These are phyloP conservation scores for Hydrotaea cyrtoneurina DNA, from an alignment of 2,888 invertebrate species.

Conservation along the genomic window DNA sequence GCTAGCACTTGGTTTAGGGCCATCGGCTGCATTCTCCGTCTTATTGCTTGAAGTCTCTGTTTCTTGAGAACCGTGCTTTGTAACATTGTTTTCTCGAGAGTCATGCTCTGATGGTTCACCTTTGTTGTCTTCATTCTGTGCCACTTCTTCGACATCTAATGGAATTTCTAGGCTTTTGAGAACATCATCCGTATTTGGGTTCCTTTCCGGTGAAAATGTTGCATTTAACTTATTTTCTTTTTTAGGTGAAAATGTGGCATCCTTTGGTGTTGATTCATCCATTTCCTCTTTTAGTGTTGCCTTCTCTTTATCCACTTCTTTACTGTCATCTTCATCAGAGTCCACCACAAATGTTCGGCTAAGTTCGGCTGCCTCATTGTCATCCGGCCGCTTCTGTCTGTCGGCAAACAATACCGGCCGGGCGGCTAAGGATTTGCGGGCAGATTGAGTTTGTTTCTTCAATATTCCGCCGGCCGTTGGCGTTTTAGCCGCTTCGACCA, in stretches of 20 bases:
- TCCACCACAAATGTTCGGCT: constrained; percentile 73
- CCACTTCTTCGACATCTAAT: constrained; percentile 61
- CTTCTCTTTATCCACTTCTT: neutral
- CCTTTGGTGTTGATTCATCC: constrained; percentile 17
- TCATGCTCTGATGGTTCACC: neutral
- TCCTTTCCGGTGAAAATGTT: constrained; percentile 62
- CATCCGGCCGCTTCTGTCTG: constrained; percentile 34
- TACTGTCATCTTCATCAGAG: constrained; percentile 61
- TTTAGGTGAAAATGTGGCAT: constrained; percentile 57
- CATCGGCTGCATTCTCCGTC: neutral
- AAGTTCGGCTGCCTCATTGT: constrained; percentile 58
- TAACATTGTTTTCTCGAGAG: neutral
- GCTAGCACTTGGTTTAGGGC: constrained; percentile 16
- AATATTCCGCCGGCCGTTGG: constrained; percentile 38
- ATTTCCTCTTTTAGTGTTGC: neutral
- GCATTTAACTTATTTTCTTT: constrained; percentile 45
- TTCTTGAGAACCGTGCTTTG: neutral
- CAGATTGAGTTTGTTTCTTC: constrained; percentile 35
- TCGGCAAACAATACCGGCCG: constrained; percentile 43
- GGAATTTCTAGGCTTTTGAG: constrained; percentile 50
- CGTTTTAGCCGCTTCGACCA: constrained; percentile 24
- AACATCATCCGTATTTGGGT: neutral
- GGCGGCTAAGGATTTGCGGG: constrained; percentile 23
- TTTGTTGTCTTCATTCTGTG: too few species aligned
- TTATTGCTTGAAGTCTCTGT: neutral